Base-by-base conservation (phyloP, 2,888 invertebrate genomes). In the Linnaemya tessellans region DNA sequence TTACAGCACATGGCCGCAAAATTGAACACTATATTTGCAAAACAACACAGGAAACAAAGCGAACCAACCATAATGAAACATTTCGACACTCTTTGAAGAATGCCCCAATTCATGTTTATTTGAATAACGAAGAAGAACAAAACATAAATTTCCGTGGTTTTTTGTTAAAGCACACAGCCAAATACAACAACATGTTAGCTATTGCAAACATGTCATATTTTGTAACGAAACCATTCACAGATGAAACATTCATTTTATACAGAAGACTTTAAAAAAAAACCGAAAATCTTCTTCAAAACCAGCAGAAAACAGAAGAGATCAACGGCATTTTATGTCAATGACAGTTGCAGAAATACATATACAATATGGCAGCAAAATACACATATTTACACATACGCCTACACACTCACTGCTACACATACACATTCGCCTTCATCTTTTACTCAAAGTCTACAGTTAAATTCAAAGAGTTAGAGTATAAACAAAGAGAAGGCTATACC, bases 121-220 rank as follows among this genome's bases (percentile, higher is more conserved):
- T 38, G 8, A 35, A 8, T 22, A 20, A 1, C 51, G 11, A 9
- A 7, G n/a, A 18, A 64, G 41, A 25, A 30, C 30, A 75, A 25
- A 74, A 49, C 1, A 60, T 75, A 70, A 62, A 79, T 79, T 79
- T 79, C 79, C 79, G 62, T 60, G 70, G 70, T 70, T 70, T 70
- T 70, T 64, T 9, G 18, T 15, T 51, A 54, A 54, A 62, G 20
- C 25, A 54, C 13, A 38, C 15, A 62, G 22, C 56, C 46, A 43
- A 60, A 65, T 25, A 41, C 5, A 38, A 35, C 22, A 64, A 62
- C 41, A 18, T 30, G n/a, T 13, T 58, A 43, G 13, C 22, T 70
- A 62, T 64, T 77, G 64, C 75, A 75, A 81, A 81, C 64, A 82
- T 82, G 77, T 71, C 71, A 71, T 58, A 80, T 77, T 41, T 77